These are phyloP conservation scores for Blastomussa wellsi DNA, from an alignment of 92 coral and sea anemone genomes.

Conservation along the genomic window DNA sequence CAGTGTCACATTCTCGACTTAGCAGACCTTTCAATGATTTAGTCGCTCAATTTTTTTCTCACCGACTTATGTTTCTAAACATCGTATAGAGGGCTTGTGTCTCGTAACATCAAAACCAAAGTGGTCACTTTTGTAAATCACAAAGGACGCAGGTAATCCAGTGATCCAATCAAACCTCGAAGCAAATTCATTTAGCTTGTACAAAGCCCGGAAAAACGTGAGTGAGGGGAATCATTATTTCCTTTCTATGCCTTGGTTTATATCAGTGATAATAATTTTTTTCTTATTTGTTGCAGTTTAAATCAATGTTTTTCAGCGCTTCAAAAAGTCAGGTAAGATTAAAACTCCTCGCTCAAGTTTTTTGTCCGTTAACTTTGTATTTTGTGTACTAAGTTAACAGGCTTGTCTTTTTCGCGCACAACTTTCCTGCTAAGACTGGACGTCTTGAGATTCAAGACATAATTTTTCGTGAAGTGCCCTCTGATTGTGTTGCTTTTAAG, in stretches of 20 bases:
- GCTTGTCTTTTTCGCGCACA: neutral
- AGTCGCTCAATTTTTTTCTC: neutral
- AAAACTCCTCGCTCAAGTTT: neutral
- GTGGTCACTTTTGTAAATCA: too few relatives aligned
- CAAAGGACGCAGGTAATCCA: too few relatives aligned
- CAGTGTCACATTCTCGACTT: neutral
- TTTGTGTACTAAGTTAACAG: neutral
- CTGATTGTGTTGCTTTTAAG: too few relatives aligned
- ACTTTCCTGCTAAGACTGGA: too few relatives aligned
- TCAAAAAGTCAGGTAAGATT: slow-evolving; percentile 22
- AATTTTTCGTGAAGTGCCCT: too few relatives aligned
- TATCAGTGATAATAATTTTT: neutral
- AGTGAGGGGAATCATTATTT: too few relatives aligned
- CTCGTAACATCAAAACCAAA: neutral
- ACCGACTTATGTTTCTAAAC: neutral
- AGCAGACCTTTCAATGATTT: neutral
- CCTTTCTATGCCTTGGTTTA: neutral
- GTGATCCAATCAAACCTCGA: too few relatives aligned
- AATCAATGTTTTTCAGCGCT: slow-evolving; percentile 94
- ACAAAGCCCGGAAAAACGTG: too few relatives aligned
- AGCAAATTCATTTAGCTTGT: too few relatives aligned
- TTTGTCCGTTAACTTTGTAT: too few relatives aligned
- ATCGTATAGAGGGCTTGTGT: too few relatives aligned
- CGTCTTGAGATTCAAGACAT: too few relatives aligned
- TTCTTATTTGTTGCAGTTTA: slow-evolving; percentile 68